Evolutionary conservation across 2,113 vertebrate species (phyloP).

Genomic region (Mola mola): DNA sequence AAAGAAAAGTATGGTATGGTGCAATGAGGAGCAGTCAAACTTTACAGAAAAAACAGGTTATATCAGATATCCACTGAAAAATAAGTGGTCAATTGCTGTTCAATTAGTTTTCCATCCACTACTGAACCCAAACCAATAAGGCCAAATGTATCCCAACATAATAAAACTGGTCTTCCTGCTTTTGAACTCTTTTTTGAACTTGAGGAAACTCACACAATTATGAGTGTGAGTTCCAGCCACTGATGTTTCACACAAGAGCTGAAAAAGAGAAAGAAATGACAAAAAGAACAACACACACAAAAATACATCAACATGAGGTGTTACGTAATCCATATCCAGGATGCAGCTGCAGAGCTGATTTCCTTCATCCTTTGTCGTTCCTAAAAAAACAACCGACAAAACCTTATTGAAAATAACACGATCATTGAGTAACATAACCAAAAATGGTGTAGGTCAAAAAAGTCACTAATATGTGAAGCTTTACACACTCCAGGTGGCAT

Average conservation of each 20-base stretch:
- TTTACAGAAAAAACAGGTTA: conserved; percentile 15
- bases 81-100: not conserved
- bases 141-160: too few species aligned
- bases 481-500: not conserved
- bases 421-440: not conserved
- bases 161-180: conserved; percentile 1
- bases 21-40: conserved; percentile 28
- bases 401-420: not conserved
- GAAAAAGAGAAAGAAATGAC: not conserved
- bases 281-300: conserved; percentile 18
- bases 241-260: not conserved
- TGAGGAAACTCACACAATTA: not conserved
- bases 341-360: conserved; percentile 51
- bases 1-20: conserved; percentile 18
- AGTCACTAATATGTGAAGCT: conserved; percentile 12
- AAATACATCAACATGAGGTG: conserved; percentile 9
- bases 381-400: conserved; percentile 28
- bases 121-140: too few species aligned
- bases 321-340: conserved; percentile 47
- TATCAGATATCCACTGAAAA: not conserved
- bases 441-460: not conserved
- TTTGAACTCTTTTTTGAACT: conserved; percentile 1
- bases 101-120: not conserved
- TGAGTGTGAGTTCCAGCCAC: too few species aligned
- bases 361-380: conserved; percentile 38